Evolutionary conservation across 2,888 invertebrate species (phyloP).

Genomic region (Yponomeuta evonymella): DNA sequence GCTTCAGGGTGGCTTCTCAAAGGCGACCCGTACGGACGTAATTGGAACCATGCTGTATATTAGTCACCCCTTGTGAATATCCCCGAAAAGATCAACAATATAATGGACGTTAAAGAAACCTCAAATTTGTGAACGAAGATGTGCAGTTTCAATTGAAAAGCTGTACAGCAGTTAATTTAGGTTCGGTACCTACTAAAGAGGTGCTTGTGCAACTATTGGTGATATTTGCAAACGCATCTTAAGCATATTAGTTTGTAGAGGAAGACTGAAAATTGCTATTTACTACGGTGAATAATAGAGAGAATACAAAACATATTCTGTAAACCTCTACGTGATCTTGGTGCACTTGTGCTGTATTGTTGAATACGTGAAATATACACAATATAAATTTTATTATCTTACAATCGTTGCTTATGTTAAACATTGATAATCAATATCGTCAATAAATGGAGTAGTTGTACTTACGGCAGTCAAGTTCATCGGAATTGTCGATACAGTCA

Average conservation of each 20-base stretch:
- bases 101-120: too few species aligned
- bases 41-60: neutral
- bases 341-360: too few species aligned
- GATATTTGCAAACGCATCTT: neutral
- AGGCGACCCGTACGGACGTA: conserved; percentile 5
- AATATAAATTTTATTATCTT: too few species aligned
- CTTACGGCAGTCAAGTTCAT: conserved; percentile 77
- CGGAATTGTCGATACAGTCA: conserved; percentile 79
- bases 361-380: too few species aligned
- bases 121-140: too few species aligned
- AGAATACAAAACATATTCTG: too few species aligned
- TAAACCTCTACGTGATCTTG: too few species aligned
- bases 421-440: neutral
- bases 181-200: neutral
- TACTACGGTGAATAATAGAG: too few species aligned
- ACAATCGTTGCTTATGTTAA: too few species aligned
- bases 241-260: neutral
- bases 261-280: neutral
- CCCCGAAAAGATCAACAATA: too few species aligned
- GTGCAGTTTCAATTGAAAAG: neutral
- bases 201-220: neutral
- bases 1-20: conserved; percentile 21
- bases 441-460: conserved; percentile 25
- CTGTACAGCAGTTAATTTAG: neutral
- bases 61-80: neutral